Base-by-base conservation (phyloP, 2,888 invertebrate genomes). In the Lingula anatina region DNA sequence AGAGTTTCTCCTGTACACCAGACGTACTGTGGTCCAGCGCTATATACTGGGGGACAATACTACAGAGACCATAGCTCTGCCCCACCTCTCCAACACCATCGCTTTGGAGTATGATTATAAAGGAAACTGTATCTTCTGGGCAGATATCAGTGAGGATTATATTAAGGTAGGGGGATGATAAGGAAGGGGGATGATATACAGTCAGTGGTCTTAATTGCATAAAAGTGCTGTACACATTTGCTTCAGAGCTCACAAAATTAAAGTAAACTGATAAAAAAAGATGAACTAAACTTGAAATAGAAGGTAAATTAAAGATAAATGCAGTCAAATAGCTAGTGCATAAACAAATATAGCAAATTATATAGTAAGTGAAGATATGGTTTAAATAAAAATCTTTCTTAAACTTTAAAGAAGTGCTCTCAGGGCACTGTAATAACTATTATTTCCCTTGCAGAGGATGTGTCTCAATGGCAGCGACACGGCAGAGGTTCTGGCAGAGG, bases 91-190 rank as follows among this genome's bases (percentile, higher is more conserved):
- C 63, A 89, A 90, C 69, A 89, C 90, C 0, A 88, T 90, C 40
- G 88, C 91, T 0, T 83, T 92, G 20, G 92, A 92, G 69, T 93
- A 87, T 70, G 90, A 93, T 70, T 82, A 89, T 78, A 82, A 82
- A 53, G 86, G 87, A 59, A 89, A 90, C 66, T 90, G 90, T 69
- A 81, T 93, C 1, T 93, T 87, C 73, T 93, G 90, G 88, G 90
- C 90, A 1, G 91, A 92, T 70, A 88, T 86, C 46, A 79, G 84
- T 7, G 88, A 90, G 63, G 51, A 56, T 44, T 50, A 49, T 28
- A 66, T 65, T 42, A 61, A 56, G 52, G 62, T 64, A 44, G 45
- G 46, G 15, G 15, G 31, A 15, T 12, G 31, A 31, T 31, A 31
- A 31, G 9, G 31, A 9, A 31, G 31, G 9, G 31, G 31, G 31